Percentiles rank a stretch among this genome's conserved stretches.
phyloP scores from a whole-genome alignment of 2,888 invertebrate species.

The Caenorhabditis panamensis region DNA sequence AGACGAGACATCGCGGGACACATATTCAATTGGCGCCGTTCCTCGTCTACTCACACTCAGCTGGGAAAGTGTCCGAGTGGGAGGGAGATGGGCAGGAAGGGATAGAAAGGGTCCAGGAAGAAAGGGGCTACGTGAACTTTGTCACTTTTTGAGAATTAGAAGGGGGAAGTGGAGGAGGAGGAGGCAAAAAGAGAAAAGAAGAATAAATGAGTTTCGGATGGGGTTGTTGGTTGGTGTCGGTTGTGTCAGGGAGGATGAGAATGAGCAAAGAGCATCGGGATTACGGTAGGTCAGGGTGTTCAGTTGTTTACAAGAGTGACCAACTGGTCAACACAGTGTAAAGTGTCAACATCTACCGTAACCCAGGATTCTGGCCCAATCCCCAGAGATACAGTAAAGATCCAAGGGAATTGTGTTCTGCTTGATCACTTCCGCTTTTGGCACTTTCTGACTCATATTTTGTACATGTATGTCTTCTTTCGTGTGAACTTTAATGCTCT shows the following conservation, averaged over 20 bases:
- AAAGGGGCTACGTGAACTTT: constrained; percentile 47
- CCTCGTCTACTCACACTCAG: constrained; percentile 21
- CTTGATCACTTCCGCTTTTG: neutral
- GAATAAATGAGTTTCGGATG: constrained; percentile 22
- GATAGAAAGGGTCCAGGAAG: constrained; percentile 19
- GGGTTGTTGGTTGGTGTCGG: neutral
- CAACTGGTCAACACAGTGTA: neutral
- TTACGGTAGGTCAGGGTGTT: neutral
- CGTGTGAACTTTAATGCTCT: neutral
- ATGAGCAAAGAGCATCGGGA: constrained; percentile 20
- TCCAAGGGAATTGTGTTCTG: too few relatives aligned
- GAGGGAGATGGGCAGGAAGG: neutral
- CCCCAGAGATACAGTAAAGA: too few relatives aligned
- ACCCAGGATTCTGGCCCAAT: too few relatives aligned
- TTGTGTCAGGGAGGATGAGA: neutral
- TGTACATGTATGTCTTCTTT: neutral
- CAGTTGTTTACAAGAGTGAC: neutral
- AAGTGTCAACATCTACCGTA: neutral
- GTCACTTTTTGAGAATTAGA: constrained; percentile 35
- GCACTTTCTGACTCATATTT: neutral
- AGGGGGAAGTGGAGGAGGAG: constrained; percentile 2
- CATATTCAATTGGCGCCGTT: constrained; percentile 41
- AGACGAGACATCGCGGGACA: neutral
- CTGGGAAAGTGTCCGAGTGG: constrained; percentile 11
- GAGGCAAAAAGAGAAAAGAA: neutral